phyloP scores from a whole-genome alignment of 2,113 vertebrate genomes.

The Illadopsis cleaveri region DNA sequence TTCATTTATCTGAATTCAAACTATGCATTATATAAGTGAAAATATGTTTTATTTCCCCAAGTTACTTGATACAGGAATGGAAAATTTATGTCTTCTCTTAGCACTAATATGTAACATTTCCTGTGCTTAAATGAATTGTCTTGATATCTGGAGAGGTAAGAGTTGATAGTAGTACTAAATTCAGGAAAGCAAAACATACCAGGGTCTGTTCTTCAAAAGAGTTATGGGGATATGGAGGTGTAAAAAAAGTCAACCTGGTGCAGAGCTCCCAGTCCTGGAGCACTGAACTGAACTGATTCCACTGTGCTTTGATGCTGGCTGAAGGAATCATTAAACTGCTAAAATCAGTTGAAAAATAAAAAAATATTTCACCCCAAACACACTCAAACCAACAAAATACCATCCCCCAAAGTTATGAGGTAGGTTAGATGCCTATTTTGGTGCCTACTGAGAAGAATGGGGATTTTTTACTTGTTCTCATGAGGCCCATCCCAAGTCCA shows the following conservation, averaged over 20 bases:
- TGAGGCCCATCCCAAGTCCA: background rate
- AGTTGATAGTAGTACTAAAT: background rate
- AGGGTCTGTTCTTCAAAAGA: background rate
- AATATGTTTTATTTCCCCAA: background rate
- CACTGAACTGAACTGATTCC: background rate
- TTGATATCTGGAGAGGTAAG: background rate
- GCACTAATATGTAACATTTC: background rate
- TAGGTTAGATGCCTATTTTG: background rate
- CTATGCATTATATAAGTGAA: background rate
- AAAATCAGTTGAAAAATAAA: background rate
- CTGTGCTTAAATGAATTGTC: background rate
- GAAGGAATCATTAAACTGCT: background rate
- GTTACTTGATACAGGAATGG: background rate
- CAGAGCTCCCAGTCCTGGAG: background rate
- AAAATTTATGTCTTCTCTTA: background rate
- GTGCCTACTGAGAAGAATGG: background rate
- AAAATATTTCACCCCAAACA: background rate
- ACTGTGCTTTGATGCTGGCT: background rate
- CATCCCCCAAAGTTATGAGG: accelerated
- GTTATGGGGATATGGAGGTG: background rate
- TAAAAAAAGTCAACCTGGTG: accelerated
- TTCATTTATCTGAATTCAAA: background rate
- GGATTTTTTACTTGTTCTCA: background rate
- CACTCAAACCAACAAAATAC: background rate
- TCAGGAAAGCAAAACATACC: background rate